These are phyloP conservation scores for Paraescarpia echinospica DNA, from an alignment of 1,140 invertebrate species.

Conservation along the genomic window DNA sequence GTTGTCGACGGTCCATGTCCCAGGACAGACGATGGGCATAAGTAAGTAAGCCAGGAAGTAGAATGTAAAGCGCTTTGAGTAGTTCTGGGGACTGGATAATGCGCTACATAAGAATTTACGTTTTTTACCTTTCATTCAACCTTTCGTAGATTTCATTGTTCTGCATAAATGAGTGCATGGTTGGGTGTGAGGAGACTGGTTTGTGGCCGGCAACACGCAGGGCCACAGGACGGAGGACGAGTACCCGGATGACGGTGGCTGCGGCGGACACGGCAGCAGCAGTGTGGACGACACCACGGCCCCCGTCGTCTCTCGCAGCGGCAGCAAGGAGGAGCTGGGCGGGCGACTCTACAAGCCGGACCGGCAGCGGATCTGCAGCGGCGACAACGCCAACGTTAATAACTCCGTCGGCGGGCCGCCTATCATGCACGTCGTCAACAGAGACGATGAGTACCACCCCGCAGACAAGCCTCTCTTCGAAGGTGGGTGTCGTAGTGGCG, in stretches of 20 bases:
- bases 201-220: neutral
- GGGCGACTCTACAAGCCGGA: neutral
- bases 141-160: too few species aligned
- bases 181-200: neutral
- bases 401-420: neutral
- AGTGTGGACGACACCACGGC: neutral
- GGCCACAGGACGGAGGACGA: neutral
- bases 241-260: neutral
- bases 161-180: too few species aligned
- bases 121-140: too few species aligned
- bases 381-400: neutral
- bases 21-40: too few species aligned
- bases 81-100: too few species aligned
- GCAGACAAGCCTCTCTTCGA: neutral
- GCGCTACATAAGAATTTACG: too few species aligned
- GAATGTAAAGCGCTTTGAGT: too few species aligned
- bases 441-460: neutral
- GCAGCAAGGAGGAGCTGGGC: neutral
- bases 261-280: neutral
- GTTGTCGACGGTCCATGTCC: too few species aligned
- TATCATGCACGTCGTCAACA: neutral
- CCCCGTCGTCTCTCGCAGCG: neutral
- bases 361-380: neutral
- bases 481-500: neutral
- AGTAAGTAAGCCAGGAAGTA: too few species aligned